These are phyloP conservation scores for Thomomys bottae DNA, from an alignment of 2,113 vertebrate species.

Conservation along the genomic window DNA sequence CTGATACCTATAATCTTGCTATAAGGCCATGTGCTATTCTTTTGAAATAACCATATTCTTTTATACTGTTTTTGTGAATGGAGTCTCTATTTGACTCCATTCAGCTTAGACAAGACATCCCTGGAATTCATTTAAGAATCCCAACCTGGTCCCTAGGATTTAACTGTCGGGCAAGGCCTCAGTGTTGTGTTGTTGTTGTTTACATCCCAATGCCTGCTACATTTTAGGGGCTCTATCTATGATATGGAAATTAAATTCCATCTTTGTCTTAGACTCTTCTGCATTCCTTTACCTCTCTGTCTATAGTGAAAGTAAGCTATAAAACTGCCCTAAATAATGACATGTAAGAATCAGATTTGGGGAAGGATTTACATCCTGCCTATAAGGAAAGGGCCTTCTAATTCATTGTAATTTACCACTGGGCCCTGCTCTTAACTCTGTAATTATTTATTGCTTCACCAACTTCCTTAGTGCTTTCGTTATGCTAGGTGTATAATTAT, in stretches of 20 bases:
- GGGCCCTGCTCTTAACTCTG: neutral
- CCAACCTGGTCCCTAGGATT: neutral
- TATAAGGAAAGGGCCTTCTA: neutral
- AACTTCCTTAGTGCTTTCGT: constrained; percentile 1
- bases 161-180: neutral
- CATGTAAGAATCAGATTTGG: constrained; percentile 14
- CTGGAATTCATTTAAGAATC: neutral
- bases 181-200: neutral
- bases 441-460: constrained; percentile 40
- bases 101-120: neutral
- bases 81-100: neutral
- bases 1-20: neutral
- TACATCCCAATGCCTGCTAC: neutral
- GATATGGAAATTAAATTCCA: constrained; percentile 48
- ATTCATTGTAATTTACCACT: constrained; percentile 5
- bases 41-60: neutral
- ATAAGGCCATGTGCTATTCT: neutral
- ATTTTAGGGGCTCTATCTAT: neutral
- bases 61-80: neutral
- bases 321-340: constrained; percentile 18
- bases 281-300: neutral
- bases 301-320: neutral
- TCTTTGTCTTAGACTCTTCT: neutral
- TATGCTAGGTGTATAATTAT: constrained; percentile 33
- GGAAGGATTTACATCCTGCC: constrained; percentile 38